phyloP scores from a whole-genome alignment of 2,888 invertebrate species.

The Osmoderma eremita region DNA sequence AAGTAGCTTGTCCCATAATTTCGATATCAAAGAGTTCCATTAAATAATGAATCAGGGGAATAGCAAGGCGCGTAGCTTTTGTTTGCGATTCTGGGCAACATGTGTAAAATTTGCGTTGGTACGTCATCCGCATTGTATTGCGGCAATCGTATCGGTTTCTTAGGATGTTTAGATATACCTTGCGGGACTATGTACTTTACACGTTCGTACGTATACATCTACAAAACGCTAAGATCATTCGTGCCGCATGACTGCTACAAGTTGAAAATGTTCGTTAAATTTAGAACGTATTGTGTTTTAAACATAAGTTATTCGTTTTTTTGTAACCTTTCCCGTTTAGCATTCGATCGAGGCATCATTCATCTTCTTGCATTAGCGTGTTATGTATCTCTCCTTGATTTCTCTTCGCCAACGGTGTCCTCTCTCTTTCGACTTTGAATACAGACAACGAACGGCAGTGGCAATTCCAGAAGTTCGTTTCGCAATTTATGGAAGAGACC shows the following conservation, averaged over 20 bases:
- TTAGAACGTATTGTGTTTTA: conserved; percentile 57
- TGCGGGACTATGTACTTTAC: no score
- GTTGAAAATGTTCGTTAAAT: conserved; percentile 38
- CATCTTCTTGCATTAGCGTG: conserved; percentile 43
- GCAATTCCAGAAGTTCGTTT: conserved; percentile 9
- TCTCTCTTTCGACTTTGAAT: conserved; percentile 43
- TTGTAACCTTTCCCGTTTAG: conserved; percentile 57
- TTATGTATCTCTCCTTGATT: conserved; percentile 36
- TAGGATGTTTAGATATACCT: no score
- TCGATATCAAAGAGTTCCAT: no score
- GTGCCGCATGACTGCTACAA: conserved; percentile 33
- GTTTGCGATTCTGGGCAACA: no score
- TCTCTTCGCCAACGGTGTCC: conserved; percentile 32
- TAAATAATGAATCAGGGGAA: no score
- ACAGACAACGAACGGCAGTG: neutral
- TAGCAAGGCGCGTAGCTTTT: no score
- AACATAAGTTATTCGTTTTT: conserved; percentile 58
- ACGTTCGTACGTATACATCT: neutral
- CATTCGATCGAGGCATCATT: conserved; percentile 43
- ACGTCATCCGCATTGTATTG: no score
- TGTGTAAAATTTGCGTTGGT: no score
- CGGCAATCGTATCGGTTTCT: no score
- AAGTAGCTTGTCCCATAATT: no score
- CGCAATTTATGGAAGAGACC: conserved; percentile 24
- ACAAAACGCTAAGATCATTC: conserved; percentile 15